Evolutionary conservation across 1,140 invertebrate genomes (phyloP), one percentile per base, ranked within the genome.

Genomic region (Chrysomallon squamiferum): DNA sequence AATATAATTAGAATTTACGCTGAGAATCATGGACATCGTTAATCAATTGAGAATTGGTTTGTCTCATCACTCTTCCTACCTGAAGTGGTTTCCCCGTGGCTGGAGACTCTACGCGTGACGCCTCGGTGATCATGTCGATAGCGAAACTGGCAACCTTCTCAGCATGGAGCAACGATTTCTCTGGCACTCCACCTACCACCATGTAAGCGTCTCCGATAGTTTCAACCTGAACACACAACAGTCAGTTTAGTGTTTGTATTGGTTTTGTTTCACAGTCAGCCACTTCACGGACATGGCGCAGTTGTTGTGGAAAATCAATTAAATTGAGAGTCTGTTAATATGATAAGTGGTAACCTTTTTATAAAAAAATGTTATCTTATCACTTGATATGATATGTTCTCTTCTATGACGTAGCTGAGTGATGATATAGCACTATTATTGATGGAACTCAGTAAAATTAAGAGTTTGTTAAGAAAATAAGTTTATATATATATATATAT

Each of bases 161-260:
- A 4, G 70, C 70, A 43, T 76, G 75, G n/a, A 57, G 57, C 3
- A 32, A 38, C 5, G 66, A 57, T 22, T 27, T 15, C 25, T 74
- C 70, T 5, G 75, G 75, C 1, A 64, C 66, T 9, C 96, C 96
- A 1, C 68, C 71, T 9, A 78, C 65, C 0, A 74, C 63, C 66
- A 75, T 72, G 49, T 78, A 78, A 1, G 74, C 76, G 47, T 81
- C 78, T 25, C 75, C 85, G 41, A 86, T 85, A 0, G 93, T 69
- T 49, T 69, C 67, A 27, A 68, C 66, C 66, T 67, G 30, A n/a
- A 49, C 18, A 15, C 50, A 52, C 1, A 0, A 52, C 22, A 22
- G 50, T 11, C n/a, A 52, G 22, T 18, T 11, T 0, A 22, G 22
- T 27, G 1, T 11, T 52, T 11, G 22, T 11, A 11, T n/a, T 13